phyloP scores from a whole-genome alignment of 1,140 invertebrate genomes.

The Pseudomyrmex gracilis region DNA sequence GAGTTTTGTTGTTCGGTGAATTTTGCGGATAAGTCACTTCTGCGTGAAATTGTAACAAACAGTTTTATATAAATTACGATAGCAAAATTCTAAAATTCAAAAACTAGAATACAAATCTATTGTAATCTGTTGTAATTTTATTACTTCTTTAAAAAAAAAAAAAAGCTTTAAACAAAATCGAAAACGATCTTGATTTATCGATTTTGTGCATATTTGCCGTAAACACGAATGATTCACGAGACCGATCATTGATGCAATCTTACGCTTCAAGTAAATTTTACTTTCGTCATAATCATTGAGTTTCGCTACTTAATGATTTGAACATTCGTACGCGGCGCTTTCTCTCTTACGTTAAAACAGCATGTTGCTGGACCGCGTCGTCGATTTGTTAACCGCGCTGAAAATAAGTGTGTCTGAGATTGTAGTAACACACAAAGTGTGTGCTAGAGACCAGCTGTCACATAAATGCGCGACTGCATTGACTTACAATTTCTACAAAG shows the following conservation, averaged over 20 bases:
- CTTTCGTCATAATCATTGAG: constrained; percentile 42
- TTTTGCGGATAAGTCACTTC: too few relatives aligned
- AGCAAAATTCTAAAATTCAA: too few relatives aligned
- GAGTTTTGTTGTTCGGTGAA: too few relatives aligned
- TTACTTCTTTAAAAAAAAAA: too few relatives aligned
- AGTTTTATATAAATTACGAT: too few relatives aligned
- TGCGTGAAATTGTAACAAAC: too few relatives aligned
- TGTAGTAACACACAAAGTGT: background rate
- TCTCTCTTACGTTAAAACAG: constrained; percentile 51
- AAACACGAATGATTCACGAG: constrained; percentile 20
- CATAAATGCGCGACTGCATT: too few relatives aligned
- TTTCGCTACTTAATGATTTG: constrained; percentile 18
- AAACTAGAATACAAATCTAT: too few relatives aligned
- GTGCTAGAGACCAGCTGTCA: too few relatives aligned
- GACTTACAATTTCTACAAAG: too few relatives aligned
- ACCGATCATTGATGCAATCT: constrained; percentile 1
- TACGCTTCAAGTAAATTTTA: constrained; percentile 42
- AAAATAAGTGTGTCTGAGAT: background rate
- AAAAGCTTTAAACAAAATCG: too few relatives aligned
- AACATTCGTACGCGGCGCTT: constrained; percentile 20
- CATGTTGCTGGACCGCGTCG: background rate
- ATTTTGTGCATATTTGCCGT: background rate
- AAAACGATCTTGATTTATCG: background rate
- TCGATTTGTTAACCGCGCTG: constrained; percentile 1
- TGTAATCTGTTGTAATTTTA: too few relatives aligned